Evolutionary conservation across 2,888 invertebrate species (phyloP), one percentile per base, ranked within the genome.

Genomic region (Rosalia funebris): DNA sequence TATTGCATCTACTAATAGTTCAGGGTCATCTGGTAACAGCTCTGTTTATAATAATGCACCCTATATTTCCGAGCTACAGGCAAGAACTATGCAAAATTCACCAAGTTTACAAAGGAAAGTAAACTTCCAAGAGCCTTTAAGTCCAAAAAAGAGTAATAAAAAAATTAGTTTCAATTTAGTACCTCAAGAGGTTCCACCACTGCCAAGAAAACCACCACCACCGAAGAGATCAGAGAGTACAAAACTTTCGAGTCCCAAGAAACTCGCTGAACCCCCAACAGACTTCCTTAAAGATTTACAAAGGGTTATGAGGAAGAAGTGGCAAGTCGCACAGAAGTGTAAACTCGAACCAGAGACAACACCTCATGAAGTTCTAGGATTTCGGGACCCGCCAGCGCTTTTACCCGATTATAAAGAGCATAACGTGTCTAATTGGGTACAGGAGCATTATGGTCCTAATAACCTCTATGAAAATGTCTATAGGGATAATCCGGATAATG

Each of bases 271-370:
- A 73, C 91, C 92, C 1, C 91, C 92, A 0, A 88, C 89, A 17
- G 92, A 92, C 59, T 95, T 96, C 76, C 83, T 96, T 41, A 91
- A 92, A 77, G 95, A 96, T 79, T 83, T 96, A 45, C 95, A 96
- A 76, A 85, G 95, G 50, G 95, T 96, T 0, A 95, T 96, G 93
- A 87, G 93, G 68, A 95, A 95, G 76, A 96, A 96, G 75, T 93
- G 93, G 93, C 68, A 68, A 56, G 94, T 95, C 0, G 95, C 95
- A 1, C 95, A 96, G 76, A 95, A 95, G 77, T 94, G 95, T 76
- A 93, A 94, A 80, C 82, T 91, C 16, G 95, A 95, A 78, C 89
- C 90, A 10, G 88, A 91, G n/a, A 93, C 93, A 1, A 93, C 93
- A 34, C 95, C 95, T 0, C 94, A 95, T 76, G 94, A 95, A 78